A percentile compares a stretch with the other conserved stretches of the same genome.
phyloP scores from a whole-genome alignment of 1,140 invertebrate genomes.

The Pristionchus pacificus region DNA sequence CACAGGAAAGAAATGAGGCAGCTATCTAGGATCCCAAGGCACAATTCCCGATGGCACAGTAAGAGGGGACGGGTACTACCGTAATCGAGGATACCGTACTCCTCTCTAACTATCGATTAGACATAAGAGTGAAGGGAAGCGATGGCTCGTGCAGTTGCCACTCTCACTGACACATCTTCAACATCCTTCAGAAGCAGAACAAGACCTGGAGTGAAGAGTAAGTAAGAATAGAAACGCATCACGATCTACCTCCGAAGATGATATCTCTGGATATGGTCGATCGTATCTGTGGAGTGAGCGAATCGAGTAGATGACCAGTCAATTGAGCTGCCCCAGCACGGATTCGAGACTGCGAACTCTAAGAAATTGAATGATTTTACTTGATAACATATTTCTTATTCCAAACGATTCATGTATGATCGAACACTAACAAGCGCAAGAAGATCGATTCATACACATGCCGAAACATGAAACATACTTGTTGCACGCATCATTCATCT shows the following conservation, averaged over 20 bases:
- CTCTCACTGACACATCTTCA: constrained; percentile 45
- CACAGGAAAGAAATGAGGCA: no score
- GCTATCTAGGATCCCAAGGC: no score
- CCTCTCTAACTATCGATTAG: no score
- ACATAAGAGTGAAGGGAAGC: constrained; percentile 45
- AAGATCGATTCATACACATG: neutral
- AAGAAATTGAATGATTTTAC: neutral
- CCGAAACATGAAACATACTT: no score
- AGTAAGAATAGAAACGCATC: neutral
- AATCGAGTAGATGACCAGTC: constrained; percentile 44
- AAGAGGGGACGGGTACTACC: no score
- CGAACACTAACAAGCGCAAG: neutral
- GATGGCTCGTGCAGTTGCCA: constrained; percentile 49
- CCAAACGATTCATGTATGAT: neutral
- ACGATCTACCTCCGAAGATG: constrained; percentile 44
- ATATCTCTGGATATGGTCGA: constrained; percentile 52
- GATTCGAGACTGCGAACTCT: constrained; percentile 37
- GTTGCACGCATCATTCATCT: no score
- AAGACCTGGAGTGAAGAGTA: constrained; percentile 25
- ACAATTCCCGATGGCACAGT: no score
- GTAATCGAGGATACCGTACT: no score
- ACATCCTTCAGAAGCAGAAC: constrained; percentile 45
- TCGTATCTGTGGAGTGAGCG: constrained; percentile 44
- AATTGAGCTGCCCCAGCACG: constrained; percentile 49
- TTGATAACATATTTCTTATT: neutral